Percentiles rank a stretch among this genome's conserved stretches.
Conservation (phyloP, 1,140 invertebrate species). For the Chelonus insularis region DNA sequence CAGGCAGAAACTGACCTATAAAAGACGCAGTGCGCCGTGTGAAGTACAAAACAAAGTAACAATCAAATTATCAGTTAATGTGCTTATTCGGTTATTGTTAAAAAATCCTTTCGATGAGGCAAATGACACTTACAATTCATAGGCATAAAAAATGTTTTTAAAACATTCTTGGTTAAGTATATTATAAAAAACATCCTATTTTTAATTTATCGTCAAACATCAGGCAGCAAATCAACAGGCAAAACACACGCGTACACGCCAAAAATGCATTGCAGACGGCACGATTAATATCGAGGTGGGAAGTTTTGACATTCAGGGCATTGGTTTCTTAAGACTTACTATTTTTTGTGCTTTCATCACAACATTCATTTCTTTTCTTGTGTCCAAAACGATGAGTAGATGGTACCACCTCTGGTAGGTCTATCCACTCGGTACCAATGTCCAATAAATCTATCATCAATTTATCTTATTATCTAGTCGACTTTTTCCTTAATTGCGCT, state of each 20-base stretch:
- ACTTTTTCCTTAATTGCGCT: not conserved
- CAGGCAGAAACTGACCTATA: too few species aligned
- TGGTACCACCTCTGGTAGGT: constrained; percentile 42
- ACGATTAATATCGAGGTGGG: too few species aligned
- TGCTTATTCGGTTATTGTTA: too few species aligned
- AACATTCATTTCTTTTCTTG: constrained; percentile 60
- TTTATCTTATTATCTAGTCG: constrained; percentile 27
- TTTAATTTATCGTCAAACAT: not conserved
- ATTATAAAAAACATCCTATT: not conserved
- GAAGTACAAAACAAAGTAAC: too few species aligned
- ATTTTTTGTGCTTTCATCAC: constrained; percentile 56
- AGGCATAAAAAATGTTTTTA: too few species aligned
- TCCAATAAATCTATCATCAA: constrained; percentile 53
- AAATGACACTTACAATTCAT: too few species aligned
- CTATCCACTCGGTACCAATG: constrained; percentile 54
- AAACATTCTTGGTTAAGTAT: not conserved
- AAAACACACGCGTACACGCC: constrained; percentile 35
- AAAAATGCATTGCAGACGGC: constrained; percentile 17
- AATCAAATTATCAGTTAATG: too few species aligned
- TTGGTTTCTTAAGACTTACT: constrained; percentile 50
- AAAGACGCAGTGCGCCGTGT: too few species aligned
- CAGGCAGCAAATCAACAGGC: constrained; percentile 32
- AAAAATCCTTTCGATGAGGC: too few species aligned
- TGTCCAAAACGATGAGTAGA: constrained; percentile 51
- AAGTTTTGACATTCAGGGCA: constrained; percentile 23